These are phyloP conservation scores for Arrhamphus sclerolepis DNA, from an alignment of 2,797 vertebrate genomes.

Conservation along the genomic window DNA sequence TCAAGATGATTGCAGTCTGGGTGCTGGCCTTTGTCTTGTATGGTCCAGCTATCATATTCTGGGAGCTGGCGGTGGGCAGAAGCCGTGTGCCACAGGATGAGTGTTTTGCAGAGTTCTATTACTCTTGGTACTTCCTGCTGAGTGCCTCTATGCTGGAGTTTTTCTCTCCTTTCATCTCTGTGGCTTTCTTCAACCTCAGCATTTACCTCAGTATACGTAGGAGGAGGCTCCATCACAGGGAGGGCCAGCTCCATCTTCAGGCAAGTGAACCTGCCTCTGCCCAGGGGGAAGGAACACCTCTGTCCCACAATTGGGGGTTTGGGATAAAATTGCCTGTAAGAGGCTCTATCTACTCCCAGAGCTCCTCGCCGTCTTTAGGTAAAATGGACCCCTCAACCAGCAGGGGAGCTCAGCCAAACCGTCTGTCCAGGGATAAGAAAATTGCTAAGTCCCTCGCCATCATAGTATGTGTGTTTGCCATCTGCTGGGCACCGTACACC, in stretches of 20 bases:
- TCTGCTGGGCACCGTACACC: conserved; percentile 92
- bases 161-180: conserved; percentile 84
- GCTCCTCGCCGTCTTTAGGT: conserved; percentile 68
- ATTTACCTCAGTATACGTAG: conserved; percentile 88
- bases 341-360: conserved; percentile 67
- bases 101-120: conserved; percentile 79
- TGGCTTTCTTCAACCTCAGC: conserved; percentile 88
- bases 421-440: conserved; percentile 86
- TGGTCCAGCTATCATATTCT: conserved; percentile 85
- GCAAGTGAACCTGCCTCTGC: conserved; percentile 45
- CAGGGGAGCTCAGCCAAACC: conserved; percentile 76
- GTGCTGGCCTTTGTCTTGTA: conserved; percentile 87
- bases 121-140: conserved; percentile 81
- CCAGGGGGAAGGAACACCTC: conserved; percentile 54
- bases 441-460: conserved; percentile 88
- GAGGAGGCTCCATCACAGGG: conserved; percentile 69
- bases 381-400: conserved; percentile 75
- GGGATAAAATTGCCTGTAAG: conserved; percentile 65
- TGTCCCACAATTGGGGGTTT: conserved; percentile 64
- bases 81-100: conserved; percentile 74
- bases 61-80: conserved; percentile 72
- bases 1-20: conserved; percentile 87
- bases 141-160: conserved; percentile 88
- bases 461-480: conserved; percentile 85
- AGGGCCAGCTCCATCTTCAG: conserved; percentile 59